phyloP scores from a whole-genome alignment of 92 coral and sea anemone species.

The Bergia puertoricense region DNA sequence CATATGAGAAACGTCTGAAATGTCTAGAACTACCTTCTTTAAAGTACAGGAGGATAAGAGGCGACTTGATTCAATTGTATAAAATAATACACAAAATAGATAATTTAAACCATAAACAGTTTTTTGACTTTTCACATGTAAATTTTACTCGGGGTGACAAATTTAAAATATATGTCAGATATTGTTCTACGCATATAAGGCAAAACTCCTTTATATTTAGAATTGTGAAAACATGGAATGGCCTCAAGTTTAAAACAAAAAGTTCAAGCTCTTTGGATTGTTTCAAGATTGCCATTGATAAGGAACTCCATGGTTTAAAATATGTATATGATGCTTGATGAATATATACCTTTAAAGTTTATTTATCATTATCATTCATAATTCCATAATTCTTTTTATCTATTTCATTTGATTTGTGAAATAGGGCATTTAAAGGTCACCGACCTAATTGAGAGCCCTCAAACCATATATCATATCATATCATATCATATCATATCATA shows the following conservation, averaged over 20 bases:
- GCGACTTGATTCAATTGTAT: neutral
- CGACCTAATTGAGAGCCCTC: conserved; percentile 21
- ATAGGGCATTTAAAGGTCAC: conserved; percentile 11
- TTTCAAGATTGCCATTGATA: conserved; percentile 20
- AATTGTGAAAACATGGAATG: neutral
- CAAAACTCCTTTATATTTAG: neutral
- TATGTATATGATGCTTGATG: neutral
- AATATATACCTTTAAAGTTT: neutral
- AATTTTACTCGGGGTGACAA: conserved; percentile 16
- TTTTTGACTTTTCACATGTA: conserved; percentile 7
- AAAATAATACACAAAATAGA: conserved; percentile 15
- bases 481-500: neutral
- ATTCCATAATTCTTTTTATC: neutral
- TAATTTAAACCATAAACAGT: neutral
- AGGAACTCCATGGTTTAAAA: conserved; percentile 14
- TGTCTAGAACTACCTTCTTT: neutral
- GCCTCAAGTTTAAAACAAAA: conserved; percentile 20
- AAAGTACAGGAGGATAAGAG: too few species aligned
- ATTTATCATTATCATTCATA: neutral
- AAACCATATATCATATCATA: conserved; percentile 21
- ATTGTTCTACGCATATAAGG: neutral
- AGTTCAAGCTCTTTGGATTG: conserved; percentile 19
- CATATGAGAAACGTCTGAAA: conserved; percentile 15
- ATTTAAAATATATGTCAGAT: conserved; percentile 6
- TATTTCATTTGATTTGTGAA: neutral